Base-by-base conservation (phyloP, 1,140 invertebrate genomes). In the Eupristina koningsbergeri region DNA sequence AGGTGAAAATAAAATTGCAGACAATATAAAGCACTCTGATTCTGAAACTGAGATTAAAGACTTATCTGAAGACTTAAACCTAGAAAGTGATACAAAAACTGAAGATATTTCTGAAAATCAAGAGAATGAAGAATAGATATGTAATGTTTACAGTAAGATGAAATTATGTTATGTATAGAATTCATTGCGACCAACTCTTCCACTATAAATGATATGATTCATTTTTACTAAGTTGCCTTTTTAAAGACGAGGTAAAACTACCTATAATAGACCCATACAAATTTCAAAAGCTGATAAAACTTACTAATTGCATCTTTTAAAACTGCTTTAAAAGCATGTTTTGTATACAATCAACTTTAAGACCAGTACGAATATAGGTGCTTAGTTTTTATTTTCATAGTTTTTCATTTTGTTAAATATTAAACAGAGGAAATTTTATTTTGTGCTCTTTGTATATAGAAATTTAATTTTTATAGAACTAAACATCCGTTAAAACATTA, bases 51-150 rank as follows among this genome's bases (percentile, higher is more conserved):
- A 87, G 84, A 89, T 89, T 69, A 87, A 91, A 81, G 88, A 91
- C 78, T 86, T 86, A n/a, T 85, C 89, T 73, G 89, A 91, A 77
- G 86, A 82, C 71, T 17, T 82, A 26, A 89, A 91, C 82, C 82
- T 89, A 61, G 89, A 87, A 36, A 88, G 91, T 77, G 88, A 71
- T 11, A 88, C 90, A 53, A 92, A 92, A 86, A 91, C 88, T 61
- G 91, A 80, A 86, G 91, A 92, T 71, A 92, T 92, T 84, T 89
- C 89, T 45, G 89, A 91, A 26, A 89, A 91, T 80, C 89, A 92
- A 89, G 90, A 92, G 86, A 88, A 92, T 85, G 90, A 93, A 86
- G 91, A 92, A 87, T 92, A 92, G 85, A 88, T 86, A 63, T 73
- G 41, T n/a, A 75, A 36, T 39, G 34, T 36, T 36, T 74, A 58